Evolutionary conservation across 2,113 vertebrate genomes (phyloP).

Genomic region (Galemys pyrenaicus): DNA sequence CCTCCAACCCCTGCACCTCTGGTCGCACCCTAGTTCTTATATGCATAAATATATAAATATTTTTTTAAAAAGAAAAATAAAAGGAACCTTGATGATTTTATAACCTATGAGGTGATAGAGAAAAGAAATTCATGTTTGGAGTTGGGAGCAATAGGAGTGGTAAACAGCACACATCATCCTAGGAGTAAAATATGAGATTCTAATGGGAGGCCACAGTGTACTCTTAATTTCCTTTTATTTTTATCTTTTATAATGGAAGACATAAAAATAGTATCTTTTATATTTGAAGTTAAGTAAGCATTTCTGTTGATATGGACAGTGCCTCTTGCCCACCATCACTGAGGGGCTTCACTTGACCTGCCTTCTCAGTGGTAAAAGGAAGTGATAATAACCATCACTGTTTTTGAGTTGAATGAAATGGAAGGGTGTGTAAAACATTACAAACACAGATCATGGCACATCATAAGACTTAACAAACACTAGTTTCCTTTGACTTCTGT

Average conservation of each 20-base stretch:
- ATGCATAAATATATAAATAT: too few relatives aligned
- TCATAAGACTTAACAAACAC: background rate
- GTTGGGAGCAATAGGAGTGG: background rate
- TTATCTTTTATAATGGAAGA: conserved; percentile 14
- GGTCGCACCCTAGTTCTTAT: too few relatives aligned
- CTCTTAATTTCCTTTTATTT: background rate
- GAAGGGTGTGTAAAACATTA: background rate
- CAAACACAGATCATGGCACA: background rate
- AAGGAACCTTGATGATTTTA: background rate
- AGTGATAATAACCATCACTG: background rate
- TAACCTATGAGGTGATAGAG: background rate
- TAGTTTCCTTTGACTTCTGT: background rate
- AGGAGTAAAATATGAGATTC: background rate
- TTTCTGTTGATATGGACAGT: background rate
- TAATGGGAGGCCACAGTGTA: background rate
- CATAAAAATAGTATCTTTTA: too few relatives aligned
- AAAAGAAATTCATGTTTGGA: background rate
- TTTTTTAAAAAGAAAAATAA: too few relatives aligned
- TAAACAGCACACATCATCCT: background rate
- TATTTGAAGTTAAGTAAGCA: background rate
- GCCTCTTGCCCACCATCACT: background rate
- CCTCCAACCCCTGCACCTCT: too few relatives aligned
- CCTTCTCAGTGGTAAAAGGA: background rate
- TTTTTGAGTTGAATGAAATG: background rate
- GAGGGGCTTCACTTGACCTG: background rate